Conservation (phyloP, 2,888 invertebrate species). For the Carpatolechia fugitivella region DNA sequence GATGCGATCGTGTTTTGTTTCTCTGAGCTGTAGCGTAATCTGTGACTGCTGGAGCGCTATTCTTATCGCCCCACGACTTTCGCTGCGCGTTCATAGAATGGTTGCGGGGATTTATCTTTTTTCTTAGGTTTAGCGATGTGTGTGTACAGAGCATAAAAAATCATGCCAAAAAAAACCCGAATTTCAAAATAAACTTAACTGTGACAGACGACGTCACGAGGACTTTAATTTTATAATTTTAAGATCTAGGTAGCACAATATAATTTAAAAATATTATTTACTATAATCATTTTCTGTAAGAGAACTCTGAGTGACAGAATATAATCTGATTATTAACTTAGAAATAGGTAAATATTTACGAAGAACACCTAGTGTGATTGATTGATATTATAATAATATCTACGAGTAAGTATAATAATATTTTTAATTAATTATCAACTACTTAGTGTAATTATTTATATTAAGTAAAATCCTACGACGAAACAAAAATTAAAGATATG, state of each 20-base stretch:
- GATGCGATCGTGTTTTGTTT: too few species aligned
- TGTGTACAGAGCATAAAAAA: too few species aligned
- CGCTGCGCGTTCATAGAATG: too few species aligned
- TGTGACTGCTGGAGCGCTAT: too few species aligned
- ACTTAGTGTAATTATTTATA: slow-evolving; percentile 4
- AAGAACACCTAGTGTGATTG: slow-evolving; percentile 33
- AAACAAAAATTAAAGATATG: slow-evolving; percentile 9
- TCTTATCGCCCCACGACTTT: too few species aligned
- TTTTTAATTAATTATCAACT: slow-evolving; percentile 33
- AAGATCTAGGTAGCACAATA: slow-evolving; percentile 27
- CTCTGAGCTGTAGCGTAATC: too few species aligned
- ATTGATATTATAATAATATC: slow-evolving; percentile 25
- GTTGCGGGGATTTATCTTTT: background rate
- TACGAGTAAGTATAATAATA: slow-evolving; percentile 30
- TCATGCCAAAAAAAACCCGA: background rate
- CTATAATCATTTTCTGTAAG: too few species aligned
- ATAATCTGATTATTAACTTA: slow-evolving; percentile 6
- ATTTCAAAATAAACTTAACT: background rate
- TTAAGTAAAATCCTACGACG: slow-evolving; percentile 5
- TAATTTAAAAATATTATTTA: slow-evolving; percentile 13
- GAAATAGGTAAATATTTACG: background rate
- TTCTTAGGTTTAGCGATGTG: background rate
- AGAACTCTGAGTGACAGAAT: too few species aligned
- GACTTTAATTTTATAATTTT: slow-evolving; percentile 11
- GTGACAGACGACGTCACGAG: slow-evolving; percentile 30